Evolutionary conservation across 1,140 invertebrate species (phyloP).

Genomic region (Saccostrea glomerata): DNA sequence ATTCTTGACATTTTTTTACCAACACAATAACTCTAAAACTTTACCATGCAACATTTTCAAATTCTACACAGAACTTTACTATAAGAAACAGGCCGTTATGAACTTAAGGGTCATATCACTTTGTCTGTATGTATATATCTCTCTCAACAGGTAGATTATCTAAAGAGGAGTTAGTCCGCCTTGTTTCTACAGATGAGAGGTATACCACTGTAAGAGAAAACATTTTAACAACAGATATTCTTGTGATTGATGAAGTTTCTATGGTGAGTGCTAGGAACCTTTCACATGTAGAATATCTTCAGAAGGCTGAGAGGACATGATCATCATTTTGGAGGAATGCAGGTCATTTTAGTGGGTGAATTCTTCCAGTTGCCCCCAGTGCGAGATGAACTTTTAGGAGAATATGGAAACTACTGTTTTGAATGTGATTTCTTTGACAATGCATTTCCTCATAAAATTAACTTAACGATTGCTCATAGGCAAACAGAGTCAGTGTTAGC

Average conservation of each 20-base stretch:
- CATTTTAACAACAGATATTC: background rate
- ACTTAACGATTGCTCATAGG: conserved; percentile 25
- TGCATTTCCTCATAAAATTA: conserved; percentile 41
- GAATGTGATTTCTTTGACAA: conserved; percentile 30
- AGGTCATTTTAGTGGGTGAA: conserved; percentile 51
- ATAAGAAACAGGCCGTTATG: too few relatives aligned
- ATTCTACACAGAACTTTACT: too few relatives aligned
- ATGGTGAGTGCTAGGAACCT: conserved; percentile 8
- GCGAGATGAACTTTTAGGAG: conserved; percentile 41
- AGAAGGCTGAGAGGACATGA: background rate
- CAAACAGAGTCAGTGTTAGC: conserved; percentile 27
- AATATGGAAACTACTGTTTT: conserved; percentile 52
- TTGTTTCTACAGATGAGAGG: too few relatives aligned
- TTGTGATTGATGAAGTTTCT: conserved; percentile 1
- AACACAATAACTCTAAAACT: too few relatives aligned
- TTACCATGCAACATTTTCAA: too few relatives aligned
- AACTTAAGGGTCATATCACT: too few relatives aligned
- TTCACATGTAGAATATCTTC: background rate
- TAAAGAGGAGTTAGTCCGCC: too few relatives aligned
- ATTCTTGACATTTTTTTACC: too few relatives aligned
- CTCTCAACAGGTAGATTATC: too few relatives aligned
- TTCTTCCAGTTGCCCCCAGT: conserved; percentile 55
- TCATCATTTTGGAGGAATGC: conserved; percentile 45
- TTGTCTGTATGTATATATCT: too few relatives aligned
- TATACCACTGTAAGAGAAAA: background rate